Evolutionary conservation across 2,888 invertebrate species (phyloP).

Genomic region (Catocala fraxini): DNA sequence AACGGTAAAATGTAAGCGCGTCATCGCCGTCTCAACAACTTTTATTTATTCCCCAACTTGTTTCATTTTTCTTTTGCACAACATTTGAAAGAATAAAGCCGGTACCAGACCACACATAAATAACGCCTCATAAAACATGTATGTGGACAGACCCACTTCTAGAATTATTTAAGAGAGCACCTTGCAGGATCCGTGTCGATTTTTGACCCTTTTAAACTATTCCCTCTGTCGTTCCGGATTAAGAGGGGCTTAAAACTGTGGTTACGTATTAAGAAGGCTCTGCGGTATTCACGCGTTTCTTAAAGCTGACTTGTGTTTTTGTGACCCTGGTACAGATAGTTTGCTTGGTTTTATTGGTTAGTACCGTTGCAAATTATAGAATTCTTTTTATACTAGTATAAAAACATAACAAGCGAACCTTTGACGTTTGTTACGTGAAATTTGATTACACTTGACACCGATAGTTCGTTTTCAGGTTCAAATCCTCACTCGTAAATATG

Average conservation of each 20-base stretch:
- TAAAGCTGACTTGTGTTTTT: background rate
- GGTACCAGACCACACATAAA: slow-evolving; percentile 62
- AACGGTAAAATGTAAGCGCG: slow-evolving; percentile 68
- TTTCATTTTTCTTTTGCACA: slow-evolving; percentile 78
- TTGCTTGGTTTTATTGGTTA: background rate
- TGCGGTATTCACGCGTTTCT: slow-evolving; percentile 1
- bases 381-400: no score
- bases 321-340: no score
- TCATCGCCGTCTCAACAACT: slow-evolving; percentile 73
- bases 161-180: slow-evolving; percentile 63
- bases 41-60: slow-evolving; percentile 84
- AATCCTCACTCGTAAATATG: no score
- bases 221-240: slow-evolving; percentile 40
- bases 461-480: no score
- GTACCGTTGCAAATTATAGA: no score
- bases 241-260: slow-evolving; percentile 27
- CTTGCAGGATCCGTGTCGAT: slow-evolving; percentile 27
- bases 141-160: slow-evolving; percentile 64
- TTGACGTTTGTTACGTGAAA: no score
- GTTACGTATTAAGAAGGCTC: slow-evolving; percentile 10
- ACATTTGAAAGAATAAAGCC: slow-evolving; percentile 64
- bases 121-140: slow-evolving; percentile 73
- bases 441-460: no score
- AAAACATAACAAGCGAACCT: no score
- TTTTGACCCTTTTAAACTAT: slow-evolving; percentile 45